Evolutionary conservation across 2,888 invertebrate genomes (phyloP).

Genomic region (Mycalesis mineus): DNA sequence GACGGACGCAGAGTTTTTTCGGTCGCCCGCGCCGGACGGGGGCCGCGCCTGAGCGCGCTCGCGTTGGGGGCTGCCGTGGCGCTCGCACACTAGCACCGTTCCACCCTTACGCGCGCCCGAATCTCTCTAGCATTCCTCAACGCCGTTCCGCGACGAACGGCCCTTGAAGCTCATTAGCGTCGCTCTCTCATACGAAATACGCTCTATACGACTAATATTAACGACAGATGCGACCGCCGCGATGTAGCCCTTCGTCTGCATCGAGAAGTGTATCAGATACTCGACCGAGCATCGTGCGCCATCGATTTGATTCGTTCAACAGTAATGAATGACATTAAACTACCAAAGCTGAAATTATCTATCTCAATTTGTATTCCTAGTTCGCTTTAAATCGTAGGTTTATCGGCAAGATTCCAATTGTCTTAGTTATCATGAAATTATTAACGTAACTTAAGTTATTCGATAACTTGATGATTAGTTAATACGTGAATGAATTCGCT

Average conservation of each 20-base stretch:
- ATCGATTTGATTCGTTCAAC: constrained; percentile 36
- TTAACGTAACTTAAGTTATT: constrained; percentile 60
- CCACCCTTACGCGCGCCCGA: constrained; percentile 62
- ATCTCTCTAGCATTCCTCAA: constrained; percentile 50
- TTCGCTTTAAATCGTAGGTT: constrained; percentile 74
- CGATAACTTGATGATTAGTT: constrained; percentile 46
- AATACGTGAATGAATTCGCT: constrained; percentile 40
- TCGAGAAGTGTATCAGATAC: not conserved
- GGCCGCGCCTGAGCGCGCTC: constrained; percentile 72
- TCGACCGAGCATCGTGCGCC: not conserved
- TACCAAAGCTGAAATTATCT: constrained; percentile 77
- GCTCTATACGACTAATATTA: constrained; percentile 6
- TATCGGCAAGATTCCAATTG: constrained; percentile 74
- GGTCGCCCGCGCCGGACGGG: constrained; percentile 77
- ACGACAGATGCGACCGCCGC: constrained; percentile 1
- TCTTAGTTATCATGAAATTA: constrained; percentile 63
- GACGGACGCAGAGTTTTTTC: constrained; percentile 77
- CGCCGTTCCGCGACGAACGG: constrained; percentile 25
- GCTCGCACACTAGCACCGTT: constrained; percentile 73
- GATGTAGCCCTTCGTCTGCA: not conserved
- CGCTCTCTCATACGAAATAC: constrained; percentile 46
- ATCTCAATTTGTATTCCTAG: constrained; percentile 77
- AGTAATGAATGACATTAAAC: constrained; percentile 64
- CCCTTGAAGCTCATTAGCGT: constrained; percentile 35
- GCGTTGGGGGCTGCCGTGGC: constrained; percentile 73